Percentiles rank a stretch among this genome's conserved stretches.
Conservation (phyloP, 2,113 vertebrate genomes). For the Antigone vipio region DNA sequence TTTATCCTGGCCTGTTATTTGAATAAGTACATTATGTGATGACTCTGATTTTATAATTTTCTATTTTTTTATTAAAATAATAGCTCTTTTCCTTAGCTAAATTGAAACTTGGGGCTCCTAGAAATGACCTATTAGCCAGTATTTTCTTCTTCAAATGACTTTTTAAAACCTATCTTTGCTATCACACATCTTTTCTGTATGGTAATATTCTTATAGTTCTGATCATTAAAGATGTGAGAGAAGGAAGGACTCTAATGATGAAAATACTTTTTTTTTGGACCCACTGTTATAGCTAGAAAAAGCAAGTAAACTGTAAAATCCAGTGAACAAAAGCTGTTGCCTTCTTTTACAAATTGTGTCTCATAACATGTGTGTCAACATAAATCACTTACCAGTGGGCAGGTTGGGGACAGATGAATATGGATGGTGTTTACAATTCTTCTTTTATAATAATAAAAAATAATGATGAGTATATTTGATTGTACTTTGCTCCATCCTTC, state of each 20-base stretch:
- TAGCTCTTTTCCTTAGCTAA: neutral
- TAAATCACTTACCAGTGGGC: slow-evolving; percentile 39
- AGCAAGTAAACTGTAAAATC: neutral
- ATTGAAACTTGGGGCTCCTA: neutral
- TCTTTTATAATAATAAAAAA: slow-evolving; percentile 54
- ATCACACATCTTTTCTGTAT: neutral
- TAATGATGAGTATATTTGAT: slow-evolving; percentile 31
- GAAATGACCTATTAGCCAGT: neutral
- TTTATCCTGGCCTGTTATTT: slow-evolving; percentile 7
- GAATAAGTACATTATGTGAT: neutral
- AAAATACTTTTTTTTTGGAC: neutral
- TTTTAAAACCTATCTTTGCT: neutral
- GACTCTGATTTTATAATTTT: neutral
- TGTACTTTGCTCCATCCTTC: slow-evolving; percentile 36
- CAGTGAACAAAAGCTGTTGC: neutral
- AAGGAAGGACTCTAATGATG: neutral
- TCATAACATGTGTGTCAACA: neutral
- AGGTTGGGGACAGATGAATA: slow-evolving; percentile 38
- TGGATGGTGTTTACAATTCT: slow-evolving; percentile 43
- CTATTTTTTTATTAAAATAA: neutral
- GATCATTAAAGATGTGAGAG: neutral
- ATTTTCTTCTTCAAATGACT: neutral
- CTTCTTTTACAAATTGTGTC: slow-evolving; percentile 11
- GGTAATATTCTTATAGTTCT: neutral
- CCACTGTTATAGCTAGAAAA: neutral